A percentile compares a stretch with the other conserved stretches of the same genome.
These are phyloP conservation scores for Sardinella longiceps DNA, from an alignment of 2,797 vertebrate genomes.

Conservation along the genomic window DNA sequence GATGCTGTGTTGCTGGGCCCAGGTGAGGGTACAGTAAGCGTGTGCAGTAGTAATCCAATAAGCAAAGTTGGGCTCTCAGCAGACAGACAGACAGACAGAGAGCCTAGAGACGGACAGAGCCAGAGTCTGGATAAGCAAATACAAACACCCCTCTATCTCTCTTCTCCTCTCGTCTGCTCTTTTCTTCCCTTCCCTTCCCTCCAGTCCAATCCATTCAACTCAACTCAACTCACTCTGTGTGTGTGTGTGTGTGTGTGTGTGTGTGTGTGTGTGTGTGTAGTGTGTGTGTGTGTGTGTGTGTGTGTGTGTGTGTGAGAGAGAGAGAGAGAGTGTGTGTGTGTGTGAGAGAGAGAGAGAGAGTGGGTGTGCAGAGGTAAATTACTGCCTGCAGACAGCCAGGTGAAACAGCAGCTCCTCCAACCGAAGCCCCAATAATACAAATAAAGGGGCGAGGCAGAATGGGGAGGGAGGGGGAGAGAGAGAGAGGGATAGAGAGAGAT, in stretches of 20 bases:
- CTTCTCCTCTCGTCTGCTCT: not conserved
- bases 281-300: too few species aligned
- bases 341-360: too few species aligned
- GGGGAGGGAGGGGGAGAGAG: not conserved
- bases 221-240: too few species aligned
- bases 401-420: not conserved
- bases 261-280: too few species aligned
- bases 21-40: not conserved
- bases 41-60: not conserved
- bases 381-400: constrained; percentile 1
- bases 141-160: not conserved
- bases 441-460: constrained; percentile 6
- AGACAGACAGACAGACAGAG: not conserved
- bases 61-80: not conserved
- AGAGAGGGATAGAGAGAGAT: not conserved
- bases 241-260: not conserved
- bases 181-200: not conserved
- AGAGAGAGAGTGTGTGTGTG: too few species aligned
- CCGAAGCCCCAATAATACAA: not conserved
- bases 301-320: too few species aligned
- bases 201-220: not conserved
- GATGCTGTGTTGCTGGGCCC: not conserved
- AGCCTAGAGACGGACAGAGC: too few species aligned
- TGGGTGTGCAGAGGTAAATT: not conserved
- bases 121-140: not conserved